Conservation (phyloP, 1,140 invertebrate species). For the Hycleus cichorii region DNA sequence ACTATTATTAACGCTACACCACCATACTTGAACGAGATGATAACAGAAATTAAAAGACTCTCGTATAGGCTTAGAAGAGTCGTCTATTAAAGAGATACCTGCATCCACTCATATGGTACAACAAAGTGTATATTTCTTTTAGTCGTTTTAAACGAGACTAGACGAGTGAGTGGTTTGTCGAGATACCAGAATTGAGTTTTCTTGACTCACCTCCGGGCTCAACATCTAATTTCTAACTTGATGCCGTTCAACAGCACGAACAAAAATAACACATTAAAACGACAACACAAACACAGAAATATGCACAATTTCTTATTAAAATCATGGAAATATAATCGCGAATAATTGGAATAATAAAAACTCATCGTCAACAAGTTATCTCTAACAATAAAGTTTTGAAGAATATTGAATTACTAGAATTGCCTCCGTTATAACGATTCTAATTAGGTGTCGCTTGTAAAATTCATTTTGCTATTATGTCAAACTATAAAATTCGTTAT, state of each 20-base stretch:
- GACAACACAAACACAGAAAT: not conserved
- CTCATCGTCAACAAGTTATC: too few species aligned
- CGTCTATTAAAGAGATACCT: constrained; percentile 23
- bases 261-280: constrained; percentile 10
- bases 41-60: constrained; percentile 29
- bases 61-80: constrained; percentile 1
- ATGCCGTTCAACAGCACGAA: constrained; percentile 6
- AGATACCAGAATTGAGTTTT: constrained; percentile 24
- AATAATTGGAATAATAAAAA: too few species aligned
- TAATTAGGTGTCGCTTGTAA: too few species aligned
- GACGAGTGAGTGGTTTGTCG: constrained; percentile 19
- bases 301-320: too few species aligned
- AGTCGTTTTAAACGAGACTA: constrained; percentile 14
- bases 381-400: too few species aligned
- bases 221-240: constrained; percentile 10
- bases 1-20: constrained; percentile 8
- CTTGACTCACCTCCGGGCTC: constrained; percentile 9
- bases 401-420: too few species aligned
- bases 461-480: too few species aligned
- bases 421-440: too few species aligned
- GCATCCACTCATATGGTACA: constrained; percentile 16
- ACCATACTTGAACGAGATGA: constrained; percentile 18
- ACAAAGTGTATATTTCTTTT: constrained; percentile 22
- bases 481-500: too few species aligned
- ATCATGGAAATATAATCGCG: too few species aligned